These are phyloP conservation scores for Falcaria lacertinaria DNA, from an alignment of 2,888 invertebrate genomes.

Conservation along the genomic window DNA sequence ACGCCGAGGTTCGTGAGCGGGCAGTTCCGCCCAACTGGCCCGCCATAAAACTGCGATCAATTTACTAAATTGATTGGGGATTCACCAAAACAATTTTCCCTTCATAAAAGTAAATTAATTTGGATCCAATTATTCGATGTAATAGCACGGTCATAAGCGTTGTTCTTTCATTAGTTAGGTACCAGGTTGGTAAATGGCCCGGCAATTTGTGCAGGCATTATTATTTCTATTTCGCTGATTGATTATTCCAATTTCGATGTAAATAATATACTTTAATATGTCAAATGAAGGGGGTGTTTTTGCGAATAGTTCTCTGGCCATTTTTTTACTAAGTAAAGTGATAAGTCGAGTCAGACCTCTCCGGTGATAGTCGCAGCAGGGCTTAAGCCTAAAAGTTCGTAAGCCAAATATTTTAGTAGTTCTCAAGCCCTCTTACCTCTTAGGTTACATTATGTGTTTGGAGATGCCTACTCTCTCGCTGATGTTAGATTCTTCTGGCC, in stretches of 20 bases:
- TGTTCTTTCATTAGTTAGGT: conserved; percentile 32
- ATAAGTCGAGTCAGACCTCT: too few species aligned
- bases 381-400: too few species aligned
- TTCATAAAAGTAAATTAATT: conserved; percentile 68
- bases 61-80: conserved; percentile 73
- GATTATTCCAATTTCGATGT: conserved; percentile 4
- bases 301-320: too few species aligned
- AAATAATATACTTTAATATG: conserved; percentile 3
- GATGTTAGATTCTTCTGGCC: too few species aligned
- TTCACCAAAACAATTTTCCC: conserved; percentile 68
- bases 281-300: too few species aligned
- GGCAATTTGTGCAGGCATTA: conserved; percentile 32
- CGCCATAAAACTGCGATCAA: conserved; percentile 44
- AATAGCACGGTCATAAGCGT: conserved; percentile 28
- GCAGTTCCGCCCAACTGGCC: not conserved
- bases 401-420: too few species aligned
- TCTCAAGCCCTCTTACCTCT: too few species aligned
- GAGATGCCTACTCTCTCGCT: too few species aligned
- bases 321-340: too few species aligned
- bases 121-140: conserved; percentile 46
- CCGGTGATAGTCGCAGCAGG: too few species aligned
- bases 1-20: not conserved
- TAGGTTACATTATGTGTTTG: too few species aligned
- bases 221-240: conserved; percentile 10
- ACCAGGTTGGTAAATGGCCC: conserved; percentile 36